These are phyloP conservation scores for Tipula confusa DNA, from an alignment of 2,888 invertebrate species.

Conservation along the genomic window DNA sequence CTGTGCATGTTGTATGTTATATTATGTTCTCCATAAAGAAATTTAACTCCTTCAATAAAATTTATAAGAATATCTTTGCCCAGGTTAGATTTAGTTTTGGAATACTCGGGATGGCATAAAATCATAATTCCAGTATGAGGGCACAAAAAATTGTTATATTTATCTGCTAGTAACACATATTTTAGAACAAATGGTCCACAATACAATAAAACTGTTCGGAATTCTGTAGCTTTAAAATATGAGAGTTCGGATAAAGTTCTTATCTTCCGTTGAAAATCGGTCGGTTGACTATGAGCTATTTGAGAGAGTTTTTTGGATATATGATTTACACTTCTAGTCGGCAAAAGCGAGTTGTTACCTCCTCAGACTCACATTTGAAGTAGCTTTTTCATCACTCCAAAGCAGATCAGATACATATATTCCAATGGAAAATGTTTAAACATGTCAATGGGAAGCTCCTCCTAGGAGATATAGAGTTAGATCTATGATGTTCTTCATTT, in stretches of 20 bases:
- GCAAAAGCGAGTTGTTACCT: background rate
- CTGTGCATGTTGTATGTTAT: slow-evolving; percentile 38
- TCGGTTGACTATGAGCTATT: slow-evolving; percentile 33
- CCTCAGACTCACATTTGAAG: slow-evolving; percentile 30
- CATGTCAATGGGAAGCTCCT: slow-evolving; percentile 36
- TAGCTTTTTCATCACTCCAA: slow-evolving; percentile 33
- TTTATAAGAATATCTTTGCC: slow-evolving; percentile 35
- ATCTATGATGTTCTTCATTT: slow-evolving; percentile 36
- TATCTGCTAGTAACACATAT: too few species aligned
- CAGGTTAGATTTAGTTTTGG: slow-evolving; percentile 35
- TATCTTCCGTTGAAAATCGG: slow-evolving; percentile 37
- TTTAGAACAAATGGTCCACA: too few species aligned
- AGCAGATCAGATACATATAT: background rate
- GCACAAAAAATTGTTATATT: slow-evolving; percentile 37
- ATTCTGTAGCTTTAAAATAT: too few species aligned
- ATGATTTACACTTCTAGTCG: background rate
- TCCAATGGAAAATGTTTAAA: slow-evolving; percentile 33
- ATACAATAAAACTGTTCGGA: too few species aligned
- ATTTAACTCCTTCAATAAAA: too few species aligned
- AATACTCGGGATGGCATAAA: slow-evolving; percentile 35
- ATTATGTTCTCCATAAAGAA: slow-evolving; percentile 36
- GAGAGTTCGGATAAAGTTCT: too few species aligned
- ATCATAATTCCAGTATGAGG: slow-evolving; percentile 37
- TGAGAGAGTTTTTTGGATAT: background rate
- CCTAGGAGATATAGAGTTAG: slow-evolving; percentile 35